Percentiles rank a stretch among this genome's conserved stretches.
Evolutionary conservation across 2,888 invertebrate genomes (phyloP).

Genomic region (Drosophila picticornis): DNA sequence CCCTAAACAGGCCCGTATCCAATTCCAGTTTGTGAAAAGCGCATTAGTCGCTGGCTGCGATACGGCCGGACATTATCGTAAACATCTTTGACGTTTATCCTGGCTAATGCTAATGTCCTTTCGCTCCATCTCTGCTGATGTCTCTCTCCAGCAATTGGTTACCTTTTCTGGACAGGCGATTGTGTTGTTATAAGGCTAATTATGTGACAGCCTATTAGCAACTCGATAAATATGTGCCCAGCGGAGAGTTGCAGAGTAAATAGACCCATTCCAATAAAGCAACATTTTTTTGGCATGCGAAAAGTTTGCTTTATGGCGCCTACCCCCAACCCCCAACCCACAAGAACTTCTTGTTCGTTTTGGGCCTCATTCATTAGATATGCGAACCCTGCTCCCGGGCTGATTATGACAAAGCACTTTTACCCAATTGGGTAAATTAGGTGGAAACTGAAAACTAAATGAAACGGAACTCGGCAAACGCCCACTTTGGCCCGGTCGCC

Average conservation of each 20-base stretch:
- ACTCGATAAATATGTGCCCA: constrained; percentile 83
- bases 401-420: constrained; percentile 84
- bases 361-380: constrained; percentile 70
- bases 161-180: constrained; percentile 66
- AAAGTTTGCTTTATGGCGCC: constrained; percentile 67
- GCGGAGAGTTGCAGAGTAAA: constrained; percentile 53
- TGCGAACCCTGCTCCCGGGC: constrained; percentile 81
- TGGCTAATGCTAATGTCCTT: constrained; percentile 71
- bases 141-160: constrained; percentile 11
- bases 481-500: constrained; percentile 58
- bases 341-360: constrained; percentile 1
- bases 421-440: constrained; percentile 83
- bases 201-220: constrained; percentile 84
- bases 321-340: constrained; percentile 2
- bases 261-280: constrained; percentile 50
- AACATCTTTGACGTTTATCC: constrained; percentile 73
- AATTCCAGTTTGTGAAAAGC: constrained; percentile 44
- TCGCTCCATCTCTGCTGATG: constrained; percentile 16
- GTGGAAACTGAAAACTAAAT: constrained; percentile 82
- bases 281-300: constrained; percentile 33
- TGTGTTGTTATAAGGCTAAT: constrained; percentile 80
- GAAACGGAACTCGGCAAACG: constrained; percentile 76
- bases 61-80: constrained; percentile 66
- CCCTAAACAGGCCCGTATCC: constrained; percentile 22
- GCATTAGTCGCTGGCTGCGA: constrained; percentile 61